These are phyloP conservation scores for Andricus quercusramuli DNA, from an alignment of 2,888 invertebrate genomes.

Conservation along the genomic window DNA sequence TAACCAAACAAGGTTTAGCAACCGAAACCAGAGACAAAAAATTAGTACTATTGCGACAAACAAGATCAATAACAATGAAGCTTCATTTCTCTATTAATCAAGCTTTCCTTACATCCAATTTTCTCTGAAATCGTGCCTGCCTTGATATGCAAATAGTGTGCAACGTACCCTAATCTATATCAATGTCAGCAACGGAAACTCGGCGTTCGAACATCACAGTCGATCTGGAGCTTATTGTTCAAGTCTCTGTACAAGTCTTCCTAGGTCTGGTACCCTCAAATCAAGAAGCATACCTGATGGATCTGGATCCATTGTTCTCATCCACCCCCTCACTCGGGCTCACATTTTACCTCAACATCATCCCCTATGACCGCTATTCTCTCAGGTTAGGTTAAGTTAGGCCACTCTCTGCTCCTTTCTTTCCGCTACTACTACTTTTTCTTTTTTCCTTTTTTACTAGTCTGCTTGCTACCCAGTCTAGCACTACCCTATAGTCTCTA, in stretches of 20 bases:
- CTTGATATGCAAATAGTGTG: slow-evolving; percentile 39
- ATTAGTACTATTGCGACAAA: background rate
- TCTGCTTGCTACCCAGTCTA: slow-evolving; percentile 7
- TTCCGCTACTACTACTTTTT: slow-evolving; percentile 19
- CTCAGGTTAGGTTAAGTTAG: slow-evolving; percentile 33
- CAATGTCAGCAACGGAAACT: slow-evolving; percentile 41
- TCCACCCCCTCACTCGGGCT: slow-evolving; percentile 52
- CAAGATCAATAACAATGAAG: slow-evolving; percentile 2
- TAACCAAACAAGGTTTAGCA: background rate
- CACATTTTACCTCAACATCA: slow-evolving; percentile 49
- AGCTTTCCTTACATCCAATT: slow-evolving; percentile 26
- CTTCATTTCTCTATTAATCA: slow-evolving; percentile 22
- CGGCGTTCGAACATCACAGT: slow-evolving; percentile 30
- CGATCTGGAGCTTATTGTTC: slow-evolving; percentile 30
- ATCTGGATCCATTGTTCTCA: slow-evolving; percentile 52
- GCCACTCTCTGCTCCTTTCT: slow-evolving; percentile 31
- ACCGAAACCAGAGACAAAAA: background rate
- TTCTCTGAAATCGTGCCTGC: slow-evolving; percentile 32
- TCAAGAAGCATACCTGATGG: slow-evolving; percentile 50
- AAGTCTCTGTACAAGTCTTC: slow-evolving; percentile 17
- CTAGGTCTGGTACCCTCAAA: slow-evolving; percentile 26
- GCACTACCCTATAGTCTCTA: slow-evolving; percentile 17
- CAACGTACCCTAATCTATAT: slow-evolving; percentile 36
- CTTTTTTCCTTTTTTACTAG: background rate
- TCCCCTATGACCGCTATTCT: slow-evolving; percentile 37